These are phyloP conservation scores for Pagetopsis macropterus DNA, from an alignment of 2,797 vertebrate genomes.

Conservation along the genomic window DNA sequence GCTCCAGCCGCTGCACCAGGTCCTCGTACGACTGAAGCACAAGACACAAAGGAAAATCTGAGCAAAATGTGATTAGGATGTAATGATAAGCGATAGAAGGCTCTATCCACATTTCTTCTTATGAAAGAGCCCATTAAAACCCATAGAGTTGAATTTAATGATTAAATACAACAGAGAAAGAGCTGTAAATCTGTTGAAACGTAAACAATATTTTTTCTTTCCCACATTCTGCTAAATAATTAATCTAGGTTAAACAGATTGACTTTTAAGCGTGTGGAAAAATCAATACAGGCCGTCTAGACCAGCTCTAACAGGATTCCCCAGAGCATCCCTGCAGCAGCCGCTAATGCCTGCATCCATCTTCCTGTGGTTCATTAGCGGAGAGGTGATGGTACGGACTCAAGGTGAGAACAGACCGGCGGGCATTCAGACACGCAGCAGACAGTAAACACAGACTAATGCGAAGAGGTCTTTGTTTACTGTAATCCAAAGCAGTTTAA, in stretches of 20 bases:
- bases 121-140: neutral
- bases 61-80: neutral
- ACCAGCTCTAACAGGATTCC: conserved; percentile 15
- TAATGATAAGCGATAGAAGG: neutral
- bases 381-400: conserved; percentile 61
- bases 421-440: conserved; percentile 15
- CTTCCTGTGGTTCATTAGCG: conserved; percentile 52
- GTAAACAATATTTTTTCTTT: neutral
- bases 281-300: conserved; percentile 8
- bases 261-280: conserved; percentile 14
- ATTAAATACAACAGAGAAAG: too few species aligned
- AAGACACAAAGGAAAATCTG: neutral
- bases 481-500: conserved; percentile 31
- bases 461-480: conserved; percentile 55
- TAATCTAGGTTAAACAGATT: neutral
- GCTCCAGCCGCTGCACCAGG: conserved; percentile 96
- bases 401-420: conserved; percentile 51
- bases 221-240: neutral
- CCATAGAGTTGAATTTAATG: too few species aligned
- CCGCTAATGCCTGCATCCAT: conserved; percentile 41
- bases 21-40: conserved; percentile 94
- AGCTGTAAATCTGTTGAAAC: neutral
- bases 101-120: too few species aligned
- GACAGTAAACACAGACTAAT: conserved; percentile 19
- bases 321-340: conserved; percentile 11